Base-by-base conservation (phyloP, 2,888 invertebrate species). In the Eupeodes latifasciatus region DNA sequence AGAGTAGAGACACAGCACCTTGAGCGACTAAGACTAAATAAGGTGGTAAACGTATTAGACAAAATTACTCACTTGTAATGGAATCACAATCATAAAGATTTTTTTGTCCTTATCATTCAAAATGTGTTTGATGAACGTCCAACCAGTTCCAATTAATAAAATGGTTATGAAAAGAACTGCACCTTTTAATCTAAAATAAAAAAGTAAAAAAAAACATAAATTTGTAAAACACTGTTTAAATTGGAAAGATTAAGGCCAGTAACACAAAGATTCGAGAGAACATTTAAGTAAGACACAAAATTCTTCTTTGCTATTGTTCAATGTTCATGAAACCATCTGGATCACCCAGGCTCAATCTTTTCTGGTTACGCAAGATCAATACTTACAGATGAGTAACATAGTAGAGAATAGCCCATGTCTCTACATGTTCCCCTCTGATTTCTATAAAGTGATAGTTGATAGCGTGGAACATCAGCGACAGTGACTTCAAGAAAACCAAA, bases 101-200 rank as follows among this genome's bases (percentile, higher is more conserved):
- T 98, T 98, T 94, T 99, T 99, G 92, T 99, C 99, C 89, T 98
- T 96, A 91, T 99, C 98, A 0, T 98, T 97, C 36, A 99, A 94
- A 90, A 99, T 98, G 93, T 99, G 98, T 92, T 99, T 99, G 91
- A 99, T 98, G 93, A 99, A 99, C 55, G 99, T 98, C 98, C 99
- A 99, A 0, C 99, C 99, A 7, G 99, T 99, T 66, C 99, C 99
- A 90, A 99, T 98, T 12, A 99, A 95, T 12, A 99, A 97, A 90
- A 99, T 97, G 0, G 99, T 99, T 83, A 99, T 98, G 92, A 99
- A 99, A 72, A 99, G 94, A 62, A 99, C 96, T 0, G 98, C 98
- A 12, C 98, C 98, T 93, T 98, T 98, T 81, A 98, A 94, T 90
- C 97, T 97, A 47, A 5, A 62, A 34, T n/a, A 19, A n/a, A 1